Conservation (phyloP, 2,113 vertebrate species). For the Sisor rabdophorus region DNA sequence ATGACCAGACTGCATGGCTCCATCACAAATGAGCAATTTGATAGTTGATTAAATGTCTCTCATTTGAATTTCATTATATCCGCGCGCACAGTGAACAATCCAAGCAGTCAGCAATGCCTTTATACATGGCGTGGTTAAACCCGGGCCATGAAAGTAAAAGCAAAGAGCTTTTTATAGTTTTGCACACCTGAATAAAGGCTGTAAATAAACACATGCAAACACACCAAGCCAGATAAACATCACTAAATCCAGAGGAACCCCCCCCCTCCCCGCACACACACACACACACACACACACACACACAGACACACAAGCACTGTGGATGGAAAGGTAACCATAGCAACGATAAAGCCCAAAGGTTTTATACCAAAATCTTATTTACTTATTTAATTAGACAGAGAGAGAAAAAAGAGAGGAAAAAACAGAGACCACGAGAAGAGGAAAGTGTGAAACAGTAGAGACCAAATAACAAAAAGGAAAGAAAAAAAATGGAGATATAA, state of each 20-base stretch:
- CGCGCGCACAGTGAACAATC: constrained; percentile 46
- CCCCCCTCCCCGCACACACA: constrained; percentile 19
- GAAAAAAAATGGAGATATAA: constrained; percentile 4
- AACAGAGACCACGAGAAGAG: constrained; percentile 46
- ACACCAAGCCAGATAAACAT: constrained; percentile 30
- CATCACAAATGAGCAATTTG: constrained; percentile 52
- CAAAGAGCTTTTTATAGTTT: neutral
- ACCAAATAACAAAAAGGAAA: neutral
- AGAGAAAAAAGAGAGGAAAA: constrained; percentile 42
- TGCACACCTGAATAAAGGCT: constrained; percentile 43
- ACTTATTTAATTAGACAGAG: constrained; percentile 62
- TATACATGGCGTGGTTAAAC: constrained; percentile 1
- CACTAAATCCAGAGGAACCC: constrained; percentile 27
- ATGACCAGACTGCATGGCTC: constrained; percentile 41
- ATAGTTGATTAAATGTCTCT: constrained; percentile 50
- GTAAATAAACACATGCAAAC: constrained; percentile 31
- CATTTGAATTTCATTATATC: constrained; percentile 55
- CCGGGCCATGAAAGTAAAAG: constrained; percentile 3
- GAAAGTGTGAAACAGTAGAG: constrained; percentile 14
- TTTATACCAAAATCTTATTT: constrained; percentile 73
- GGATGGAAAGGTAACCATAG: constrained; percentile 71
- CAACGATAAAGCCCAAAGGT: constrained; percentile 72
- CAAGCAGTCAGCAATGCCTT: constrained; percentile 32
- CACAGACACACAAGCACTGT: constrained; percentile 46
- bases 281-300: constrained; percentile 31